Conservation (phyloP, 2,888 invertebrate species). For the Dryomyza anilis region DNA sequence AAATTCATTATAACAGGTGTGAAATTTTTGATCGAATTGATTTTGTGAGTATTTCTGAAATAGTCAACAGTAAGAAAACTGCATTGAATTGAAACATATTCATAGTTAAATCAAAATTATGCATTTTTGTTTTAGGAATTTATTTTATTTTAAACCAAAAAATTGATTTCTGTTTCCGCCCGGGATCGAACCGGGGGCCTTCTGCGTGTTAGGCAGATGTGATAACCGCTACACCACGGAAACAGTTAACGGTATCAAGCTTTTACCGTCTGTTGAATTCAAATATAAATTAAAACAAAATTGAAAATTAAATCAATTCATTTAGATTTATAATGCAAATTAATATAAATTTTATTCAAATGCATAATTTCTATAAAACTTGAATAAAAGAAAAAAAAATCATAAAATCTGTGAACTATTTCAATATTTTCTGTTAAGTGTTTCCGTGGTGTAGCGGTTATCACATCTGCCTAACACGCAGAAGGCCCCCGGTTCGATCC, state of each 20-base stretch:
- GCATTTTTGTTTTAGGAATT: no score
- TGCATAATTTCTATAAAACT: neutral
- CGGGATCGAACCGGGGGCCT: constrained; percentile 63
- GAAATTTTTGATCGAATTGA: no score
- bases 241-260: no score
- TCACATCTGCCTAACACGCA: constrained; percentile 64
- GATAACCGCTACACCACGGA: constrained; percentile 50
- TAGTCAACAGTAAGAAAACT: no score
- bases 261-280: no score
- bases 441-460: constrained; percentile 62
- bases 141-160: neutral
- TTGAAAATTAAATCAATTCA: no score
- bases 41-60: no score
- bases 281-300: no score
- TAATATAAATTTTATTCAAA: neutral
- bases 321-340: no score
- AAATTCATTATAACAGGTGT: neutral
- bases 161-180: constrained; percentile 51
- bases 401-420: neutral
- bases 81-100: no score
- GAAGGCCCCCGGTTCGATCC: constrained; percentile 64
- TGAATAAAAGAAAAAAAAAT: neutral
- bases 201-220: constrained; percentile 58
- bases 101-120: no score
- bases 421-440: constrained; percentile 30